Conservation (phyloP, 2,888 invertebrate species). For the Baronia brevicornis region DNA sequence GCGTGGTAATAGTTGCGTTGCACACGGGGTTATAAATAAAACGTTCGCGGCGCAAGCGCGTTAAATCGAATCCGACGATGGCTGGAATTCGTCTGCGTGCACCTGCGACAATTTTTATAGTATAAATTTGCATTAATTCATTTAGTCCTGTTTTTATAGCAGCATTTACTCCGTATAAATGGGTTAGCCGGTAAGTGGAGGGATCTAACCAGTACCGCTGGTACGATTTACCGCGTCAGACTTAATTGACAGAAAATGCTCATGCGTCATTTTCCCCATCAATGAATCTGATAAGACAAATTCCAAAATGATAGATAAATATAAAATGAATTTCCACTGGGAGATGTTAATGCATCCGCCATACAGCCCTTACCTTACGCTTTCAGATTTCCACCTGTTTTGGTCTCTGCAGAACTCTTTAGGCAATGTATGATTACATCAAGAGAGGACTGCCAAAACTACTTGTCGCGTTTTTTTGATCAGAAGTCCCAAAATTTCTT, state of each 20-base stretch:
- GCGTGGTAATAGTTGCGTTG: conserved; percentile 42
- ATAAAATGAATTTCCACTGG: too few relatives aligned
- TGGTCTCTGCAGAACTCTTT: too few relatives aligned
- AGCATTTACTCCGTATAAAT: conserved; percentile 50
- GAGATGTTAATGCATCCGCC: too few relatives aligned
- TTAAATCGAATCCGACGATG: conserved; percentile 69
- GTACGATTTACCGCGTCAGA: conserved; percentile 18
- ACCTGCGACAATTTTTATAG: conserved; percentile 76
- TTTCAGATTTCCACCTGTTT: too few relatives aligned
- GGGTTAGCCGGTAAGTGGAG: conserved; percentile 73
- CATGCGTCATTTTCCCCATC: too few relatives aligned
- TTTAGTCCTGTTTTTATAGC: conserved; percentile 71
- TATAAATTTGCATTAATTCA: conserved; percentile 76
- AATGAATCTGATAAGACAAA: too few relatives aligned
- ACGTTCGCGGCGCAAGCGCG: conserved; percentile 63
- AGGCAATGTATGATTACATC: too few relatives aligned
- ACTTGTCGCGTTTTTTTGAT: too few relatives aligned
- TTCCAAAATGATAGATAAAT: too few relatives aligned
- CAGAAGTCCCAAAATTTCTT: too few relatives aligned
- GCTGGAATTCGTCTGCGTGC: conserved; percentile 67
- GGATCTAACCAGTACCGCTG: conserved; percentile 41
- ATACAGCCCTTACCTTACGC: too few relatives aligned
- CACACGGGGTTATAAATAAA: conserved; percentile 63
- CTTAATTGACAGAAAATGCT: conserved; percentile 28
- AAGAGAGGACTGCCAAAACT: too few relatives aligned